These are phyloP conservation scores for Thryonomys swinderianus DNA, from an alignment of 2,113 vertebrate species.

Conservation along the genomic window DNA sequence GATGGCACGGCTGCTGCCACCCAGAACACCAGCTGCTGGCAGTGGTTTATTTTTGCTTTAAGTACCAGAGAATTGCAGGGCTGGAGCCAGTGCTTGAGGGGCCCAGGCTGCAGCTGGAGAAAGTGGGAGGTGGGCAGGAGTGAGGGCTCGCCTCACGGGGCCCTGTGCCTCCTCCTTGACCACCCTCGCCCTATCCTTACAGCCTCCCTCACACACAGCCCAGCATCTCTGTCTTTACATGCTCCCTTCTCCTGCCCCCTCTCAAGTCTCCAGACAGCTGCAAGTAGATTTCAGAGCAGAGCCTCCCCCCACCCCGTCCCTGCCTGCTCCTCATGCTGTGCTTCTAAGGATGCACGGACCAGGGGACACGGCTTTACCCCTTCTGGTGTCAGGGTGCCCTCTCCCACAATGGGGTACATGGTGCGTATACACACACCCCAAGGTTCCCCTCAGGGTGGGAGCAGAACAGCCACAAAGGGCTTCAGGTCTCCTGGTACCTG, in stretches of 20 bases:
- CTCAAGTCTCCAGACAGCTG: background rate
- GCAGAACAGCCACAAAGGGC: background rate
- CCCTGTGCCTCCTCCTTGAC: background rate
- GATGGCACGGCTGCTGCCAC: conserved; percentile 41
- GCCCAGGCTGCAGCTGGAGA: conserved; percentile 71
- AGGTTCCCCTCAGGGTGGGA: too few relatives aligned
- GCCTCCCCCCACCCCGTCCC: background rate
- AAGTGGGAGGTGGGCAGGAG: background rate
- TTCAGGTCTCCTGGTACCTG: background rate
- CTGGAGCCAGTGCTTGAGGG: conserved; percentile 59
- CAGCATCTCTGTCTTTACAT: background rate
- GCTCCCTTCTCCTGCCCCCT: background rate
- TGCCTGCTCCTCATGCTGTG: background rate
- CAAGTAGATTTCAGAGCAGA: background rate
- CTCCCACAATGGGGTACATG: background rate
- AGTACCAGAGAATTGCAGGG: conserved; percentile 78
- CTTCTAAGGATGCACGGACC: background rate
- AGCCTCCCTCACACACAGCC: background rate
- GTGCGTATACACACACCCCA: background rate
- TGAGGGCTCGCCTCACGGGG: background rate
- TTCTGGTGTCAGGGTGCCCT: background rate
- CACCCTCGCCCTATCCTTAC: background rate
- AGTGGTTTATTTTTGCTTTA: conserved; percentile 75
- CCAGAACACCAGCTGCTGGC: conserved; percentile 74
- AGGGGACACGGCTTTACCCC: background rate